Evolutionary conservation across 2,797 vertebrate species (phyloP).

Genomic region (Crypturellus tataupa): DNA sequence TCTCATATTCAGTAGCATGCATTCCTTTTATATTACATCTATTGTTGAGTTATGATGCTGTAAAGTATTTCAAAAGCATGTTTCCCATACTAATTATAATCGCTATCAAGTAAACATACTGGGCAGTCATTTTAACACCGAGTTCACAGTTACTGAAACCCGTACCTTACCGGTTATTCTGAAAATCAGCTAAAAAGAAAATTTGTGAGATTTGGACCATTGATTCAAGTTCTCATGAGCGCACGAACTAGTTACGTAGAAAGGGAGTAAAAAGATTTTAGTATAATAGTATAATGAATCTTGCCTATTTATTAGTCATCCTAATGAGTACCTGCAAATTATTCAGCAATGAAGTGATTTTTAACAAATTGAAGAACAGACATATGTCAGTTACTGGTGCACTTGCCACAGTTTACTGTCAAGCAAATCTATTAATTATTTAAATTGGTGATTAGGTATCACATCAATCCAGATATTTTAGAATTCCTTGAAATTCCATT

Average conservation of each 20-base stretch:
- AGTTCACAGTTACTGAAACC: not conserved
- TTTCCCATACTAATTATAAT: not conserved
- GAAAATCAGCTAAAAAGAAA: not conserved
- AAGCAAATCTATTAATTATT: constrained; percentile 38
- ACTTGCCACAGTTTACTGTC: constrained; percentile 40
- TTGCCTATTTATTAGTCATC: constrained; percentile 56
- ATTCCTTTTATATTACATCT: not conserved
- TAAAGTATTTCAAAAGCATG: not conserved
- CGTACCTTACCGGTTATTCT: not conserved
- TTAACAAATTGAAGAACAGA: constrained; percentile 38
- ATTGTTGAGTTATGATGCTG: not conserved
- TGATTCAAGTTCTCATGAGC: not conserved
- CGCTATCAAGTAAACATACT: not conserved
- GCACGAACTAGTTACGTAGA: not conserved
- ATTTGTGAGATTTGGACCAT: not conserved
- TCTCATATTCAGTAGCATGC: not conserved
- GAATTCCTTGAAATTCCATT: constrained; percentile 28
- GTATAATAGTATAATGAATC: constrained; percentile 29
- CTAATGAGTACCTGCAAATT: constrained; percentile 43
- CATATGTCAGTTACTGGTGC: constrained; percentile 42
- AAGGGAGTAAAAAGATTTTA: constrained; percentile 4
- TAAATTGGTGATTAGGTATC: constrained; percentile 34
- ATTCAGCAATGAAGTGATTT: constrained; percentile 25
- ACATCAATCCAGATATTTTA: constrained; percentile 28
- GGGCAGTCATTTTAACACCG: not conserved